These are phyloP conservation scores for Festucalex cinctus DNA, from an alignment of 2,113 vertebrate species.

Conservation along the genomic window DNA sequence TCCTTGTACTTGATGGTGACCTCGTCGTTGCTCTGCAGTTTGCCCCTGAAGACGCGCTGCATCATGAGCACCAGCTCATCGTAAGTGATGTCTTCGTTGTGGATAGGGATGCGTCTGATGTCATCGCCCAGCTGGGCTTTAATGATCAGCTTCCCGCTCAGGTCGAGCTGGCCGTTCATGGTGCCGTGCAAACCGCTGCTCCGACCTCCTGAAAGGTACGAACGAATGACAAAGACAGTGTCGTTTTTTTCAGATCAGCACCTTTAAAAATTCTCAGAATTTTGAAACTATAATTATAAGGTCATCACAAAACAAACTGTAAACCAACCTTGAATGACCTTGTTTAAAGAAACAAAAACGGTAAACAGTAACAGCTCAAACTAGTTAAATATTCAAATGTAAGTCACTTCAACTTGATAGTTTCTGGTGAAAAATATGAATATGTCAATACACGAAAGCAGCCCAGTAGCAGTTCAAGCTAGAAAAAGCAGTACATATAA, in stretches of 20 bases:
- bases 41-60: constrained; percentile 97
- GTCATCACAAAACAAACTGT: no score
- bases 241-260: neutral
- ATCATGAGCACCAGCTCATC: constrained; percentile 99
- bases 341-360: no score
- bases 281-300: no score
- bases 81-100: constrained; percentile 99
- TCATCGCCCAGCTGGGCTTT: constrained; percentile 98
- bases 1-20: constrained; percentile 99
- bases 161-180: constrained; percentile 98
- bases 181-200: constrained; percentile 70
- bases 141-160: constrained; percentile 98
- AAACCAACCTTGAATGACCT: no score
- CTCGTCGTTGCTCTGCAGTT: constrained; percentile 95
- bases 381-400: no score
- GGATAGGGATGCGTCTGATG: constrained; percentile 96
- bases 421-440: no score
- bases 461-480: no score
- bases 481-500: no score
- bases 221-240: neutral
- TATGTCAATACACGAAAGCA: no score
- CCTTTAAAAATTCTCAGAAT: no score
- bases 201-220: constrained; percentile 49
- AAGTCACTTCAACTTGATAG: no score
- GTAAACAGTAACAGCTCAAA: no score